These are phyloP conservation scores for Stercorarius parasiticus DNA, from an alignment of 2,113 vertebrate genomes.

Conservation along the genomic window DNA sequence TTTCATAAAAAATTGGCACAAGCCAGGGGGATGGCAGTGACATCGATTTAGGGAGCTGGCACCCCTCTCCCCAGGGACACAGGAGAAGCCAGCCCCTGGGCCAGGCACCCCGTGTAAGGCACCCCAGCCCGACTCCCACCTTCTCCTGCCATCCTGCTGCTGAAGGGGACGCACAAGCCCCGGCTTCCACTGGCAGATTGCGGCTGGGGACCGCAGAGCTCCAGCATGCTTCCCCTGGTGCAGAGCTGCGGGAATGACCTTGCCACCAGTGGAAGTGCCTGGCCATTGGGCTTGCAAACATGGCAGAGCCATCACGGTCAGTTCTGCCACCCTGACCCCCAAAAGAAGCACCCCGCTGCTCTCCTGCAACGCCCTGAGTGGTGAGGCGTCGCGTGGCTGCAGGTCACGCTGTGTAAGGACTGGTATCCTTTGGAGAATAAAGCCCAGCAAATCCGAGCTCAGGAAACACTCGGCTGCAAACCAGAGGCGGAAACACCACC, in stretches of 20 bases:
- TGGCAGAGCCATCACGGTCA: not conserved
- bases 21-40: not conserved
- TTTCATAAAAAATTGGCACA: not conserved
- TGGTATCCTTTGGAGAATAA: not conserved
- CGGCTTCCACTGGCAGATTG: rapidly evolving
- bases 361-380: rapidly evolving
- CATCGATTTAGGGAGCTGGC: not conserved
- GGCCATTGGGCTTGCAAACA: not conserved
- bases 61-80: not conserved
- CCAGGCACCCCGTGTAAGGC: not conserved
- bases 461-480: not conserved
- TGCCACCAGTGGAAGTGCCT: not conserved
- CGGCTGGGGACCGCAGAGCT: not conserved
- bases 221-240: not conserved
- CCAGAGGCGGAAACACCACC: not conserved
- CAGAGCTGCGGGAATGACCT: not conserved
- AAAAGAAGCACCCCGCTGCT: rapidly evolving
- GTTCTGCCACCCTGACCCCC: not conserved
- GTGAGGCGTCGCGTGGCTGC: rapidly evolving
- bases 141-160: not conserved
- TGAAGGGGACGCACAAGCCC: rapidly evolving
- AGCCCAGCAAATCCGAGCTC: not conserved
- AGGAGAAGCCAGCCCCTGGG: not conserved
- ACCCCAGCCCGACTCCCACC: not conserved
- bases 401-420: not conserved